Evolutionary conservation across 2,797 vertebrate genomes (phyloP).

Genomic region (Simalia tracyae): DNA sequence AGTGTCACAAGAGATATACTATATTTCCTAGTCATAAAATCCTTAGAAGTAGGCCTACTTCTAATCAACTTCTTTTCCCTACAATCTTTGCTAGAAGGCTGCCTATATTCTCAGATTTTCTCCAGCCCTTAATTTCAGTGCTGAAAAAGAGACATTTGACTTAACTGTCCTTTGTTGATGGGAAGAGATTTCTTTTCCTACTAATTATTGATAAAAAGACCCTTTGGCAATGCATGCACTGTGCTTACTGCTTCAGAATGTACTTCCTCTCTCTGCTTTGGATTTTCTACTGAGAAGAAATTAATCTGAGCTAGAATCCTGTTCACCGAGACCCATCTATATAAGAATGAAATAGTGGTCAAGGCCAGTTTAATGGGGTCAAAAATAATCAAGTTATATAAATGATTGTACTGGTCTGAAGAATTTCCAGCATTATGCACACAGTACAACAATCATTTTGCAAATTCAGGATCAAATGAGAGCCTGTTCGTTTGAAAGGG

Average conservation of each 20-base stretch:
- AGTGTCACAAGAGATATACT: not conserved
- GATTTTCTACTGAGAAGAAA: conserved; percentile 35
- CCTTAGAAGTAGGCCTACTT: not conserved
- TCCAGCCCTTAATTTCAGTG: not conserved
- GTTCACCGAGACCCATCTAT: conserved; percentile 66
- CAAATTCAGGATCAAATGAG: conserved; percentile 48
- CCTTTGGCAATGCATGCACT: conserved; percentile 56
- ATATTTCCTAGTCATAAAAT: not conserved
- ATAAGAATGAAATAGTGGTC: conserved; percentile 68
- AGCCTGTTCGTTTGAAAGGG: not conserved
- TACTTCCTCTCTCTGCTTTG: conserved; percentile 30
- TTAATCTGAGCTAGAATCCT: conserved; percentile 41
- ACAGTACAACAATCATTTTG: conserved; percentile 48
- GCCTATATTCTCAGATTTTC: not conserved
- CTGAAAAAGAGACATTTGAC: conserved; percentile 24
- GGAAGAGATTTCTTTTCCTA: conserved; percentile 54
- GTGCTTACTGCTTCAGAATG: conserved; percentile 56
- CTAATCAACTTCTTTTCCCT: not conserved
- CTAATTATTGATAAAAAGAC: conserved; percentile 60
- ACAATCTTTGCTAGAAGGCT: conserved; percentile 2
- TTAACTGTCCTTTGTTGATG: conserved; percentile 45
- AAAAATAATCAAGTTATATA: conserved; percentile 62
- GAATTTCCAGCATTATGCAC: conserved; percentile 53
- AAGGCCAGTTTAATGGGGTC: conserved; percentile 38
- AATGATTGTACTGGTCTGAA: conserved; percentile 66